phyloP scores from a whole-genome alignment of 2,113 vertebrate species.

The Irena cyanogastra region DNA sequence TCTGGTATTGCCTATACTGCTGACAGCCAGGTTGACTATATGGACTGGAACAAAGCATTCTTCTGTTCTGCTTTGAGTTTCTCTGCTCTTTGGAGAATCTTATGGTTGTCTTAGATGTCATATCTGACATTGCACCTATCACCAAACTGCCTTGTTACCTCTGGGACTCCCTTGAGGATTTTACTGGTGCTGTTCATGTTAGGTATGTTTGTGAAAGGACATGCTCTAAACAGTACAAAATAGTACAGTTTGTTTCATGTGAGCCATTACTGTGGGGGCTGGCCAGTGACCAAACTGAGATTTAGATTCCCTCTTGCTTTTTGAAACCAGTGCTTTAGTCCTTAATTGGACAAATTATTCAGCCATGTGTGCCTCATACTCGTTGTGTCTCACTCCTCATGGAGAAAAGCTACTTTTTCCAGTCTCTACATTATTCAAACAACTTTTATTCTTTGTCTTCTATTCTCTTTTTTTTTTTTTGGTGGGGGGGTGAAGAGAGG shows the following conservation, averaged over 20 bases:
- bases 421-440: not conserved
- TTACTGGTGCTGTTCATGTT: not conserved
- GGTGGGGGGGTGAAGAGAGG: rapidly evolving
- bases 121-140: not conserved
- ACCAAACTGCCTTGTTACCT: not conserved
- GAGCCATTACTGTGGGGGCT: not conserved
- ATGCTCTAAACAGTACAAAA: not conserved
- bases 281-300: not conserved
- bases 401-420: not conserved
- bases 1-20: not conserved
- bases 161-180: not conserved
- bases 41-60: not conserved
- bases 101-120: not conserved
- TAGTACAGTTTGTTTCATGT: not conserved
- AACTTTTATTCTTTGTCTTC: not conserved
- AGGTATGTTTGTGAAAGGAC: not conserved
- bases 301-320: not conserved
- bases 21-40: not conserved
- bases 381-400: not conserved
- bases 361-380: not conserved
- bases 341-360: not conserved
- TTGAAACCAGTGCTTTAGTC: not conserved
- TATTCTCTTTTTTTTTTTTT: not conserved
- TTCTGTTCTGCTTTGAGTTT: not conserved
- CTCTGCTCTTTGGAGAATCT: not conserved